Evolutionary conservation across 53 echinoderm and acorn worm species (phyloP).

Genomic region (Apostichopus leukothele): DNA sequence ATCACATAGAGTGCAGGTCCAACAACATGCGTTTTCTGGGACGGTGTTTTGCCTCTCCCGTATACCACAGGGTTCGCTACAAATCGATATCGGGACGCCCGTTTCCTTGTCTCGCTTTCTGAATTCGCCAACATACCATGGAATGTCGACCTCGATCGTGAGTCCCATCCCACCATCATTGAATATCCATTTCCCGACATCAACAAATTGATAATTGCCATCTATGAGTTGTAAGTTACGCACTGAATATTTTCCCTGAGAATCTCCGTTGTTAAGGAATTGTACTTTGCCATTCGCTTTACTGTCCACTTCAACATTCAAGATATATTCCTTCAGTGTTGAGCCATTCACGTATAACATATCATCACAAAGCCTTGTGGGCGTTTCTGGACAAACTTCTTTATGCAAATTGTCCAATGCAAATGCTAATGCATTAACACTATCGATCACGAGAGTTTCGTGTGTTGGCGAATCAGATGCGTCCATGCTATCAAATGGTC

Average conservation of each 20-base stretch:
- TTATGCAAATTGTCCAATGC: slow-evolving; percentile 72
- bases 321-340: slow-evolving; percentile 51
- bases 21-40: slow-evolving; percentile 83
- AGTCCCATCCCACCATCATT: slow-evolving; percentile 43
- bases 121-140: slow-evolving; percentile 68
- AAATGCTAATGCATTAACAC: slow-evolving; percentile 73
- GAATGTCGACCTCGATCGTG: slow-evolving; percentile 29
- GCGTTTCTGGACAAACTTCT: slow-evolving; percentile 57
- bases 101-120: slow-evolving; percentile 44
- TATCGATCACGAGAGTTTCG: slow-evolving; percentile 90
- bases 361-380: slow-evolving; percentile 52
- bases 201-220: slow-evolving; percentile 56
- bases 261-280: slow-evolving; percentile 70
- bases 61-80: slow-evolving; percentile 70
- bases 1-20: slow-evolving; percentile 77
- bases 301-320: slow-evolving; percentile 59
- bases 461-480: slow-evolving; percentile 62
- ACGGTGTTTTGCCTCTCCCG: slow-evolving; percentile 67
- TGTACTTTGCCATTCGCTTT: slow-evolving; percentile 70
- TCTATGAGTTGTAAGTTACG: slow-evolving; percentile 68
- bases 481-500: slow-evolving; percentile 46
- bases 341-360: slow-evolving; percentile 61
- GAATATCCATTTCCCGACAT: slow-evolving; percentile 73
- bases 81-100: slow-evolving; percentile 77
- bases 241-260: slow-evolving; percentile 70